phyloP scores from a whole-genome alignment of 2,888 invertebrate genomes.

The Nasonia oneida region DNA sequence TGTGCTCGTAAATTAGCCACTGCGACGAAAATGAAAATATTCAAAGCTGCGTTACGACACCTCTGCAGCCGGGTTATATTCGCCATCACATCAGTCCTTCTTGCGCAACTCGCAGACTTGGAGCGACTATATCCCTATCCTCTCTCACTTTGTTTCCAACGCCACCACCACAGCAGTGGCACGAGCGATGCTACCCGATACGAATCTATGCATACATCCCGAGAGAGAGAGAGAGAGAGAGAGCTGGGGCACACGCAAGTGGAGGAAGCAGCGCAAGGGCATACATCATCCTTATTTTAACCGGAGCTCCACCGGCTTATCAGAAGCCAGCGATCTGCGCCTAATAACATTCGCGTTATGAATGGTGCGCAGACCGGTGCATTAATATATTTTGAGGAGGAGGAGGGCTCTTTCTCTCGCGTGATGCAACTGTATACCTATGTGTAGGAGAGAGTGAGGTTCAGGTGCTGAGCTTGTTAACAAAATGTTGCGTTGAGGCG shows the following conservation, averaged over 20 bases:
- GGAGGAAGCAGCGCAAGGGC: constrained; percentile 66
- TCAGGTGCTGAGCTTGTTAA: constrained; percentile 14
- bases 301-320: constrained; percentile 62
- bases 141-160: no score
- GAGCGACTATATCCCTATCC: no score
- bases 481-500: constrained; percentile 19
- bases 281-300: constrained; percentile 78
- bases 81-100: background rate
- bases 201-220: constrained; percentile 46
- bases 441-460: background rate
- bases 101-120: no score
- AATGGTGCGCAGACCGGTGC: constrained; percentile 71
- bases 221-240: constrained; percentile 52
- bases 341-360: constrained; percentile 76
- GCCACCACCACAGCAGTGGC: background rate
- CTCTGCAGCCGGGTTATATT: background rate
- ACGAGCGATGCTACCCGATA: constrained; percentile 6
- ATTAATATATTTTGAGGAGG: constrained; percentile 20
- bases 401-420: background rate
- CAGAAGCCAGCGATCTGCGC: constrained; percentile 63
- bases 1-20: background rate
- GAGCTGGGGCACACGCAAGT: constrained; percentile 58
- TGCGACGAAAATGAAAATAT: background rate
- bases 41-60: background rate
- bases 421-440: constrained; percentile 5